A percentile compares a stretch with the other conserved stretches of the same genome.
Evolutionary conservation across 2,113 vertebrate species (phyloP).

Genomic region (Ptilonorhynchus violaceus): DNA sequence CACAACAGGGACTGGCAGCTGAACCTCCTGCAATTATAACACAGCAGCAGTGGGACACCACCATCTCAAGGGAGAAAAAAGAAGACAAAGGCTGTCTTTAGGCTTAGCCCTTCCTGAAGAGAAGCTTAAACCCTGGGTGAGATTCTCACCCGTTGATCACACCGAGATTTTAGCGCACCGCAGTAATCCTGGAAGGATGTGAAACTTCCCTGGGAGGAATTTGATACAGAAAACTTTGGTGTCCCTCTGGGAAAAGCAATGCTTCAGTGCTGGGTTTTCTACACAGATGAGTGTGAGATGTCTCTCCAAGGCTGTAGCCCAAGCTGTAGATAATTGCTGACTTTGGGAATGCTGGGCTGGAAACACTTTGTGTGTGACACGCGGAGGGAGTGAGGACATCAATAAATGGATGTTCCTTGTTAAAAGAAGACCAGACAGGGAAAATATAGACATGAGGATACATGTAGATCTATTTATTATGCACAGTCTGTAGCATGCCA

Average conservation of each 20-base stretch:
- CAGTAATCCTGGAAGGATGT: neutral
- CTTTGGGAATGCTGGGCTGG: neutral
- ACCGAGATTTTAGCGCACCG: neutral
- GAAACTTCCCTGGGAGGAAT: neutral
- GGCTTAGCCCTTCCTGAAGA: neutral
- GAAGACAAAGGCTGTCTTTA: neutral
- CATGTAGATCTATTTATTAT: neutral
- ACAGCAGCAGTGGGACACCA: rapidly evolving
- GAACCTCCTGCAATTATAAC: neutral
- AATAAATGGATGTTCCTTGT: neutral
- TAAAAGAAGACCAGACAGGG: neutral
- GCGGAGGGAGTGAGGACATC: neutral
- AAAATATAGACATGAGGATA: neutral
- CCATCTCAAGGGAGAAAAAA: neutral
- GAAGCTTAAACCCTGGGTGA: neutral
- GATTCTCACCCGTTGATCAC: neutral
- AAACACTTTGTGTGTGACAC: neutral
- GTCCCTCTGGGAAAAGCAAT: neutral
- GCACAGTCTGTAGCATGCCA: neutral
- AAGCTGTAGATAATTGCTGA: neutral
- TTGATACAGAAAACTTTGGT: neutral
- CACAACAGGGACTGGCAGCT: neutral
- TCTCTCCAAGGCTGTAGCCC: neutral
- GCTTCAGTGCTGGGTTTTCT: neutral
- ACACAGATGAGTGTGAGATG: neutral